A percentile compares a stretch with the other conserved stretches of the same genome.
Evolutionary conservation across 2,797 vertebrate genomes (phyloP).

Genomic region (Acipenser oxyrinchus): DNA sequence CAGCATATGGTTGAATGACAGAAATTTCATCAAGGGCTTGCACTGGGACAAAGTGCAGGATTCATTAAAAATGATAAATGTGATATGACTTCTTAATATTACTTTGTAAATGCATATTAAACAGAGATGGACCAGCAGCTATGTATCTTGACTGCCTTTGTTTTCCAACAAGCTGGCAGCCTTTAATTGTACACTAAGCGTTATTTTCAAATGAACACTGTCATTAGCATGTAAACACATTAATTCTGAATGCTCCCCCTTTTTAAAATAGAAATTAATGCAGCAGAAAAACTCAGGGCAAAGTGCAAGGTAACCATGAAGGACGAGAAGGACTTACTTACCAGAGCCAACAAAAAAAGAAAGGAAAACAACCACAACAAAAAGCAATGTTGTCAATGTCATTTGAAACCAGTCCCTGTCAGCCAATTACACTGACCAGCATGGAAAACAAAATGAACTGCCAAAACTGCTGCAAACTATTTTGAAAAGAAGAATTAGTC

Average conservation of each 20-base stretch:
- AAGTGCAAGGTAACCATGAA: too few relatives aligned
- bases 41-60: slow-evolving; percentile 38
- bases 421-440: too few relatives aligned
- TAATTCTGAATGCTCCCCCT: neutral
- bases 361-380: too few relatives aligned
- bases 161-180: slow-evolving; percentile 36
- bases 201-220: slow-evolving; percentile 35
- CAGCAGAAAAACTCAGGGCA: neutral
- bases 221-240: slow-evolving; percentile 30
- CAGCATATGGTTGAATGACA: slow-evolving; percentile 53
- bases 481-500: too few relatives aligned
- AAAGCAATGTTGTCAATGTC: too few relatives aligned
- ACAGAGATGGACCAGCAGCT: slow-evolving; percentile 25
- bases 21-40: slow-evolving; percentile 44
- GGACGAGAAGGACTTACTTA: too few relatives aligned
- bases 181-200: slow-evolving; percentile 41
- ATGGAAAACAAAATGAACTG: too few relatives aligned
- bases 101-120: slow-evolving; percentile 33
- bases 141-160: slow-evolving; percentile 35
- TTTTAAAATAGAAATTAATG: neutral
- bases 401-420: too few relatives aligned
- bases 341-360: too few relatives aligned
- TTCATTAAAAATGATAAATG: slow-evolving; percentile 55
- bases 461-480: too few relatives aligned
- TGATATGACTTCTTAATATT: slow-evolving; percentile 31